Percentiles rank a stretch among this genome's conserved stretches.
phyloP scores from a whole-genome alignment of 2,797 vertebrate species.

The Trachops cirrhosus region DNA sequence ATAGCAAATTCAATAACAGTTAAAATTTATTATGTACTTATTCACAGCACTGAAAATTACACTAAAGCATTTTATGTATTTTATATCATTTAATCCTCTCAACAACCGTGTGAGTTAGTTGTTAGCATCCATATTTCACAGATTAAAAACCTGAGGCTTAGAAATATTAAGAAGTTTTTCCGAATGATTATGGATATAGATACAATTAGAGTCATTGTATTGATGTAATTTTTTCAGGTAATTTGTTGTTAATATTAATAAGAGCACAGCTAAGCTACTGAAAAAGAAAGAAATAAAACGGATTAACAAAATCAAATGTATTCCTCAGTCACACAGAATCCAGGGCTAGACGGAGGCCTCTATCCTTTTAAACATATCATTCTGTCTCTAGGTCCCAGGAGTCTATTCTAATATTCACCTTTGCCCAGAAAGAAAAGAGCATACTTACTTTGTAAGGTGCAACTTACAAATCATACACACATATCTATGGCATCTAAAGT shows the following conservation, averaged over 20 bases:
- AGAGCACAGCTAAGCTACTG: not conserved
- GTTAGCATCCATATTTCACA: not conserved
- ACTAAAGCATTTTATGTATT: not conserved
- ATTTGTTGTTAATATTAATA: slow-evolving; percentile 38
- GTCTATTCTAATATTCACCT: not conserved
- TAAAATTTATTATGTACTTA: slow-evolving; percentile 32
- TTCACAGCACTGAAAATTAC: not conserved
- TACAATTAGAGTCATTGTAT: not conserved
- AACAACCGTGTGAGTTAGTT: not conserved
- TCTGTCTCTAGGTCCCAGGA: not conserved
- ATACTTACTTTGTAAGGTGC: not conserved
- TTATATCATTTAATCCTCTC: slow-evolving; percentile 3
- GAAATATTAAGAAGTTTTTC: not conserved
- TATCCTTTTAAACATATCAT: not conserved
- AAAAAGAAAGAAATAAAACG: slow-evolving; percentile 39
- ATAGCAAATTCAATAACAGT: not conserved
- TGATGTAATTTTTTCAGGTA: not conserved
- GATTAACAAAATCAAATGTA: not conserved
- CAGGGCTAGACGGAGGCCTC: not conserved
- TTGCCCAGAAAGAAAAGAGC: not conserved
- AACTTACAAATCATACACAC: not conserved
- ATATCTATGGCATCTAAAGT: not conserved
- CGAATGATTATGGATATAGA: slow-evolving; percentile 20
- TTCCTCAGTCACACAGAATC: not conserved
- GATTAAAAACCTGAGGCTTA: not conserved